A percentile compares a stretch with the other conserved stretches of the same genome.
These are phyloP conservation scores for Rhopalosiphum padi DNA, from an alignment of 1,140 invertebrate genomes.

Conservation along the genomic window DNA sequence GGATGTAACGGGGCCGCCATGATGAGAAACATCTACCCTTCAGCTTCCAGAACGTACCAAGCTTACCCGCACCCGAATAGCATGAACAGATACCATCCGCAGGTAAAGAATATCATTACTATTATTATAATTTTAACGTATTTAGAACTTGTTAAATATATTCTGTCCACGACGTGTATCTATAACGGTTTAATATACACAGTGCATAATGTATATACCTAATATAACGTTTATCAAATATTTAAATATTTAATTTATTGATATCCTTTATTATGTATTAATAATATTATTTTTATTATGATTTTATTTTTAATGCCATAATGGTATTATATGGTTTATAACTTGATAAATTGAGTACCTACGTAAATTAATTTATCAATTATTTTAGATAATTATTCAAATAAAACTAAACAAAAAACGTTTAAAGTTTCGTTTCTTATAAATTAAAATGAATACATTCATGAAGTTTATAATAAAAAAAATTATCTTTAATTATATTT, in stretches of 20 bases:
- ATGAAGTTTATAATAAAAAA: neutral
- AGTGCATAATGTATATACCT: no score
- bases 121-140: neutral
- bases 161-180: neutral
- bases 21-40: slow-evolving; percentile 96
- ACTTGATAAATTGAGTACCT: neutral
- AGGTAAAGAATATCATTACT: slow-evolving; percentile 68
- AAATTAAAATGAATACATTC: neutral
- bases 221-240: neutral
- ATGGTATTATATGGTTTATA: neutral
- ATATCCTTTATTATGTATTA: neutral
- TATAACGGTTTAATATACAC: neutral
- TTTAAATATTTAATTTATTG: neutral
- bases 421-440: neutral
- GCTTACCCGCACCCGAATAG: slow-evolving; percentile 86
- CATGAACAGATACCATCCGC: slow-evolving; percentile 89
- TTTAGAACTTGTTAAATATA: neutral
- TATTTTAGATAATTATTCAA: neutral
- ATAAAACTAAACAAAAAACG: neutral
- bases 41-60: slow-evolving; percentile 84
- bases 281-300: neutral
- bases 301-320: neutral
- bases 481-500: neutral
- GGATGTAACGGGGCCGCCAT: slow-evolving; percentile 95
- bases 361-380: neutral